Evolutionary conservation across 2,888 invertebrate species (phyloP).

Genomic region (Trypoxylon attenuatum): DNA sequence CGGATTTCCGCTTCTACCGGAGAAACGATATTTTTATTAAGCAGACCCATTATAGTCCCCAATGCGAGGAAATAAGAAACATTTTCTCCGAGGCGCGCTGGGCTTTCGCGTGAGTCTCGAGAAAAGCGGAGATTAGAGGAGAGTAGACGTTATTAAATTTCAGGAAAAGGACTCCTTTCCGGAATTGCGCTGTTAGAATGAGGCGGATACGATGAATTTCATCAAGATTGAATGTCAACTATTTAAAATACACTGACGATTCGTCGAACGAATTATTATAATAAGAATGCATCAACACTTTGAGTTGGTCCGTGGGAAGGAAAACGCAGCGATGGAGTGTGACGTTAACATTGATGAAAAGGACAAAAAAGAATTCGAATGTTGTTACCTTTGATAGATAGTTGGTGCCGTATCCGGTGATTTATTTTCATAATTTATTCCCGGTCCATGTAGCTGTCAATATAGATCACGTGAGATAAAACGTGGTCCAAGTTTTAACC

Average conservation of each 20-base stretch:
- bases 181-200: background rate
- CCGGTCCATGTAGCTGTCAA: constrained; percentile 42
- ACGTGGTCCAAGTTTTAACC: constrained; percentile 6
- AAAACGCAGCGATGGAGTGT: too few relatives aligned
- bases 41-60: background rate
- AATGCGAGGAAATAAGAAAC: background rate
- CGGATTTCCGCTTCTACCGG: background rate
- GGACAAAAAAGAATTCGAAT: too few relatives aligned
- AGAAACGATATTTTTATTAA: constrained; percentile 1
- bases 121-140: constrained; percentile 5
- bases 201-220: background rate
- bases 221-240: too few relatives aligned
- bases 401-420: constrained; percentile 26
- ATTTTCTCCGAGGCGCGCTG: background rate
- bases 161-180: constrained; percentile 15
- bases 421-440: constrained; percentile 51
- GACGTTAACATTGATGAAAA: too few relatives aligned
- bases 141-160: constrained; percentile 29
- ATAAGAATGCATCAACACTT: too few relatives aligned
- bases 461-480: constrained; percentile 39
- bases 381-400: constrained; percentile 21
- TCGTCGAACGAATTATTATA: too few relatives aligned
- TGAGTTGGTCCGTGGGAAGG: too few relatives aligned
- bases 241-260: too few relatives aligned
- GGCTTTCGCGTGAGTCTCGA: background rate